These are phyloP conservation scores for Trachymyrmex cornetzi DNA, from an alignment of 1,140 invertebrate species.

Conservation along the genomic window DNA sequence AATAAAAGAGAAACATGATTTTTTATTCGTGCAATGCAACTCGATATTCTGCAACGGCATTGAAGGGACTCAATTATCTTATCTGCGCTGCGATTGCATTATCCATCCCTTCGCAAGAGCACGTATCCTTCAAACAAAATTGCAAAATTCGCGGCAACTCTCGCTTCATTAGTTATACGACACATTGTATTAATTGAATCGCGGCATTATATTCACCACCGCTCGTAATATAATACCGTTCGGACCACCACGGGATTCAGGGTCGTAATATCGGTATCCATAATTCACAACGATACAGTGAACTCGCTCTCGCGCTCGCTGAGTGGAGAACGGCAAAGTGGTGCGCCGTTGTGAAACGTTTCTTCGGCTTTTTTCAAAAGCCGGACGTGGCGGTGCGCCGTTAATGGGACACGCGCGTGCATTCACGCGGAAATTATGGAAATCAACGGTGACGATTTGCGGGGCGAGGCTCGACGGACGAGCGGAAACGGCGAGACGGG, in stretches of 20 bases:
- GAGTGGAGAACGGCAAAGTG: constrained; percentile 52
- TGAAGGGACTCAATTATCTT: background rate
- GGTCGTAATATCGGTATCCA: constrained; percentile 23
- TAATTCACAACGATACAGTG: constrained; percentile 57
- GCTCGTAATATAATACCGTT: constrained; percentile 37
- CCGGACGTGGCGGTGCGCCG: constrained; percentile 49
- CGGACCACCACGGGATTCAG: constrained; percentile 22
- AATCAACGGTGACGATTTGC: constrained; percentile 69
- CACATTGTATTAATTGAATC: constrained; percentile 40
- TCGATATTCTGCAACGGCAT: background rate
- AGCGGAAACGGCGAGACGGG: constrained; percentile 48
- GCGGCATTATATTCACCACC: constrained; percentile 35
- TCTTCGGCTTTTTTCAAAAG: constrained; percentile 67
- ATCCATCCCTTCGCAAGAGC: background rate
- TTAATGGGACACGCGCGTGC: constrained; percentile 73
- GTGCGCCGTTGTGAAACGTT: constrained; percentile 69
- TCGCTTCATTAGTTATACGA: constrained; percentile 27
- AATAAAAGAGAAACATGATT: background rate
- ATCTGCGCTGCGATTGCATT: background rate
- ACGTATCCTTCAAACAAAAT: constrained; percentile 22
- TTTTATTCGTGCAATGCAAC: background rate
- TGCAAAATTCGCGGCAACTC: constrained; percentile 34
- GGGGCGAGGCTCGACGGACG: constrained; percentile 17
- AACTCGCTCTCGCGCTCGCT: constrained; percentile 48
- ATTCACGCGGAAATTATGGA: constrained; percentile 74